A percentile compares a stretch with the other conserved stretches of the same genome.
These are phyloP conservation scores for Notarius lentiginosus DNA, from an alignment of 2,113 vertebrate genomes.

Conservation along the genomic window DNA sequence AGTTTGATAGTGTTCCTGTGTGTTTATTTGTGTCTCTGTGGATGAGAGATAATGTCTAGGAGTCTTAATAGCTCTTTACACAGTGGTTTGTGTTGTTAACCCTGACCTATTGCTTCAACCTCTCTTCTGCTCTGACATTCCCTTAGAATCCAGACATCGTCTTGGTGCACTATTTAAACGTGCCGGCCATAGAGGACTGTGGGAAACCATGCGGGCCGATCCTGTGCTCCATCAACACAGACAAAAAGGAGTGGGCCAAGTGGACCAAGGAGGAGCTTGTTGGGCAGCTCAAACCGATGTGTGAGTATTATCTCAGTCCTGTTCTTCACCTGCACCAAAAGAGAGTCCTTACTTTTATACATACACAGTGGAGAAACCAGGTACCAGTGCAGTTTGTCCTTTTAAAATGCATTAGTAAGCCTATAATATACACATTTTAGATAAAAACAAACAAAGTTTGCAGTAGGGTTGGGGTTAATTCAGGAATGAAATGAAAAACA, in stretches of 20 bases:
- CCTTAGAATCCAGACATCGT: constrained; percentile 96
- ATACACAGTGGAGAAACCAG: neutral
- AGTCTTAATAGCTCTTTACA: neutral
- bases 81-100: neutral
- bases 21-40: constrained; percentile 11
- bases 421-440: neutral
- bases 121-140: constrained; percentile 38
- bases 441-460: neutral
- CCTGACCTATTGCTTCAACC: neutral
- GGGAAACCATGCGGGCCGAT: constrained; percentile 98
- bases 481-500: too few species aligned
- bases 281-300: constrained; percentile 98
- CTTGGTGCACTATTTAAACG: constrained; percentile 98
- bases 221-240: constrained; percentile 97
- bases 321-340: constrained; percentile 3
- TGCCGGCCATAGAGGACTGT: constrained; percentile 98
- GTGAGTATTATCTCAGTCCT: constrained; percentile 78
- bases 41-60: constrained; percentile 10
- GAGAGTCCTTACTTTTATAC: neutral
- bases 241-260: constrained; percentile 99
- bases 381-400: neutral
- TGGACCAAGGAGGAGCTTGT: constrained; percentile 99
- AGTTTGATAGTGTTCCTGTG: neutral
- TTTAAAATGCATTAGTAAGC: neutral
- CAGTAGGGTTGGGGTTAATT: neutral